Evolutionary conservation across 2,113 vertebrate genomes (phyloP).

Genomic region (Eonycteris spelaea): DNA sequence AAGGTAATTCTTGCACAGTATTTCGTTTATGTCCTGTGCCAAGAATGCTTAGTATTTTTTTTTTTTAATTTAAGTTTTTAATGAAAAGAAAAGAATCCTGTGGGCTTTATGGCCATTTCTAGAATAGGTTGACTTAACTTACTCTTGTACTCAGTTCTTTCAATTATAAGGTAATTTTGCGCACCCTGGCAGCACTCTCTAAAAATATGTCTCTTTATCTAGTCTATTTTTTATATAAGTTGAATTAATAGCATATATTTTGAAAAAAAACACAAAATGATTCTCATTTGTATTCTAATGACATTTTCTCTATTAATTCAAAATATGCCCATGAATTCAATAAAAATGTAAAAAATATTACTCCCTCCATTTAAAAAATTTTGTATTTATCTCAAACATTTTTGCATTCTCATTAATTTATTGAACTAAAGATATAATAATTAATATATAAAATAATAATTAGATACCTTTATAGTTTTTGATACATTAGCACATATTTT

Average conservation of each 20-base stretch:
- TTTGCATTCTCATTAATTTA: not conserved
- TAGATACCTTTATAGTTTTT: not conserved
- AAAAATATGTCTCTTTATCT: not conserved
- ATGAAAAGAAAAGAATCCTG: not conserved
- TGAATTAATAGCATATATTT: not conserved
- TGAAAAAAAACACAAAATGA: not conserved
- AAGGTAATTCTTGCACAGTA: not conserved
- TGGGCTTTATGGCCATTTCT: not conserved
- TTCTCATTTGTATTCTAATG: not conserved
- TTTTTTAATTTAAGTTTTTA: slow-evolving; percentile 16
- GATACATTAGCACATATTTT: not conserved
- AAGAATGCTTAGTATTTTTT: not conserved
- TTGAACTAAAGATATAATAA: not conserved
- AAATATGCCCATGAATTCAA: not conserved
- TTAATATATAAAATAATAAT: not conserved
- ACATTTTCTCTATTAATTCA: not conserved
- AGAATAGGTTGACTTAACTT: not conserved
- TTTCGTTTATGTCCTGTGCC: not conserved
- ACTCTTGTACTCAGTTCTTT: not conserved
- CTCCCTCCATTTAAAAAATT: not conserved
- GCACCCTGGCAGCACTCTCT: not conserved
- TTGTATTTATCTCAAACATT: not conserved
- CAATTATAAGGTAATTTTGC: not conserved
- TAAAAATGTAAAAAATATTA: not conserved
- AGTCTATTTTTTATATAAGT: not conserved